Evolutionary conservation across 23 tunicate genomes (phyloP), one percentile per base, ranked within the genome.

Genomic region (Ciona savignyi): DNA sequence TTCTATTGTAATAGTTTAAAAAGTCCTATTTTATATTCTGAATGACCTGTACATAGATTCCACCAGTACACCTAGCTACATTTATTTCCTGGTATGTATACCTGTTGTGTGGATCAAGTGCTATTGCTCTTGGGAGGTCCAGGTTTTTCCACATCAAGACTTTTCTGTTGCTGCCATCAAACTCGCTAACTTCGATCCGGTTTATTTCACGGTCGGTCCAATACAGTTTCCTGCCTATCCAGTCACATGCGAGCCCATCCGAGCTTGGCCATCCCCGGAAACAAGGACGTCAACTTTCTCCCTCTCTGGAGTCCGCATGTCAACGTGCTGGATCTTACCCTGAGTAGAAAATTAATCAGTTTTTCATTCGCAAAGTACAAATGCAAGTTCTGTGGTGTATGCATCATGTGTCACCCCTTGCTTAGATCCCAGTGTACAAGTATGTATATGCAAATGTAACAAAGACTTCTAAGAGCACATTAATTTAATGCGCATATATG

Each of bases 161-260:
- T 35, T 79, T 91, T 30, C 85, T 70, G 22, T 78, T 62, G 19
- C 70, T 68, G 0, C 97, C 97, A 75, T 91, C 62, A 20, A 91
- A 73, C 49, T 91, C 91, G 76, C 92, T 85, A 25, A 91, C 91
- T 91, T 91, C 89, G n/a, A 91, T 91, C 27, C 85, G 70, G 22
- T 85, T 67, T 11, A 81, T 80, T 35, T 60, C 77, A 24, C 78
- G 80, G 70, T 91, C 97, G 2, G 92, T 83, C 97, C 97, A 91
- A 65, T 91, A 91, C 33, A 91, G 28, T 72, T 91, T 91, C 34
- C 67, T 70, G 34, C 83, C 80, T 1, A 91, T 80, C 97, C 97
- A 91, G 66, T 91, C 97, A 32, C 91, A 84, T 28, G 97, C 91
- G 27, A 91, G 77, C 23, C 91, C 97, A 65, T 91, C 97, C 2